Evolutionary conservation across 2,113 vertebrate genomes (phyloP), one percentile per base, ranked within the genome.

Genomic region (Tylochromis polylepis): DNA sequence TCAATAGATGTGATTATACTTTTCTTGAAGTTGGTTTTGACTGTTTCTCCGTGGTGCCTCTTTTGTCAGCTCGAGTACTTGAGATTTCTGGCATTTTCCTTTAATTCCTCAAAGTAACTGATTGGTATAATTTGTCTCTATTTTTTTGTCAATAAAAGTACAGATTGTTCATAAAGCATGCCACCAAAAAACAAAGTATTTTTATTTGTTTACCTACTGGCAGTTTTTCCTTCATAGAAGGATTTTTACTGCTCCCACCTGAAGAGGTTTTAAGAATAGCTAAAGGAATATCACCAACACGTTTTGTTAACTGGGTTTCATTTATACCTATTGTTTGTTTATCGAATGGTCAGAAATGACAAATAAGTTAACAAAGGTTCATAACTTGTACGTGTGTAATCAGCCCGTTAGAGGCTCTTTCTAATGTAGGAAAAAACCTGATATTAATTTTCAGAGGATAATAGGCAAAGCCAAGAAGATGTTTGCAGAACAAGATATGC

Each of bases 361-460:
- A 46, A 27, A 72, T 72, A 46, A 46, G 41, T 11, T 72, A 72
- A 72, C 15, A 72, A 72, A 72, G 38, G 41, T 46, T 72, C 0
- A 46, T 46, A n/a, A n/a, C n/a, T n/a, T n/a, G n/a, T n/a, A n/a
- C n/a, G 27, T 51, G 43, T 77, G 70, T 51, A n/a, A 29, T 2
- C 27, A 77, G 10, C 27, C 70, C 2, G 7, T 77, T 77, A 14
- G 0, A 51, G 3, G 24, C 43, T 49, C 46, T 51, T 77, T 77
- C 46, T 53, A 31, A 51, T 20, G 11, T n/a, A 31, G 46, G 43
- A 77, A 72, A 27, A 72, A 46, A 2, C 6, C 4, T 53, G 46
- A 77, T 75, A 11, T 31, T 29, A 46, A 49, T 77, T 53, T 77
- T 77, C 27, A 77, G 72, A 9, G 46, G 72, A 77, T 77, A 77